Conservation (phyloP, 2,113 vertebrate species). For the Erythrolamprus reginae region DNA sequence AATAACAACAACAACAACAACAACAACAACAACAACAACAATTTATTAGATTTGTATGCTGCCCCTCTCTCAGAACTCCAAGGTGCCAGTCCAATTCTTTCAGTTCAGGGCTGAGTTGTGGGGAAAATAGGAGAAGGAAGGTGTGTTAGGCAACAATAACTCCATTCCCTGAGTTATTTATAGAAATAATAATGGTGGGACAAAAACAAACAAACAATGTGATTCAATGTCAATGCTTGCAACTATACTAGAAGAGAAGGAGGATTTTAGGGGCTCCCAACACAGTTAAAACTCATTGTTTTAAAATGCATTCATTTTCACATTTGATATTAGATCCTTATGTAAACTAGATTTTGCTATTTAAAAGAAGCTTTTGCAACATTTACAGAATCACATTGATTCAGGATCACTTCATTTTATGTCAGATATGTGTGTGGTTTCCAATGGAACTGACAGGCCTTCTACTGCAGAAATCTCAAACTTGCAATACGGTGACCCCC, state of each 20-base stretch:
- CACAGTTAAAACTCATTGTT: neutral
- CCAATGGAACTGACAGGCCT: neutral
- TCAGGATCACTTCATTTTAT: neutral
- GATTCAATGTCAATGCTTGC: neutral
- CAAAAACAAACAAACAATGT: neutral
- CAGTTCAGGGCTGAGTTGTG: neutral
- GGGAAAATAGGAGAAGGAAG: neutral
- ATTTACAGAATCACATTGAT: neutral
- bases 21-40: too few species aligned
- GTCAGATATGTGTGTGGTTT: neutral
- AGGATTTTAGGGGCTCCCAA: neutral
- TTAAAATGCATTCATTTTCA: neutral
- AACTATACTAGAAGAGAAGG: neutral
- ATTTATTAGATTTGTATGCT: too few species aligned
- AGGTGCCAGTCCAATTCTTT: neutral
- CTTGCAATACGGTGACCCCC: neutral
- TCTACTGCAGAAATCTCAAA: neutral
- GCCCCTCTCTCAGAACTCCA: too few species aligned
- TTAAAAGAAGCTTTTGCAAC: neutral
- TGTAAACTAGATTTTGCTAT: neutral
- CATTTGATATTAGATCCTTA: neutral
- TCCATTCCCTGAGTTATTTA: neutral
- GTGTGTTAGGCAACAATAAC: too few species aligned
- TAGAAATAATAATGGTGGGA: neutral
- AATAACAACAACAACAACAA: too few species aligned